Evolutionary conservation across 2,888 invertebrate species (phyloP).

Genomic region (Tachina fera): DNA sequence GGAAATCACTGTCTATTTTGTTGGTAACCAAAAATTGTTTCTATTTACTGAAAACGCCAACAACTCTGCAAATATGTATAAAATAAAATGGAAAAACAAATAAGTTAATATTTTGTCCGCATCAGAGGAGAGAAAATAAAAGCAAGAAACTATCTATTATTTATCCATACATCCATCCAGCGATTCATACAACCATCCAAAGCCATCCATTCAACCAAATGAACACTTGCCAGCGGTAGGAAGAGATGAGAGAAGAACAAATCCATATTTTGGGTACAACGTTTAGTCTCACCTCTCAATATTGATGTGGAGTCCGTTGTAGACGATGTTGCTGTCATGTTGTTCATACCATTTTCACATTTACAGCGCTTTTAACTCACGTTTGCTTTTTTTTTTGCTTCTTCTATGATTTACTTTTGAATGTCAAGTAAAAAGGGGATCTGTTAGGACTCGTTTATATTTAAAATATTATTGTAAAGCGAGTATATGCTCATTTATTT

Average conservation of each 20-base stretch:
- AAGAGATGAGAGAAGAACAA: constrained; percentile 14
- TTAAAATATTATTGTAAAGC: constrained; percentile 35
- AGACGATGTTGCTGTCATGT: constrained; percentile 48
- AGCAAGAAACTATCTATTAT: constrained; percentile 72
- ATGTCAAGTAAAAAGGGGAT: constrained; percentile 38
- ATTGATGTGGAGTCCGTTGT: constrained; percentile 1
- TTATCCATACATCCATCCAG: constrained; percentile 59
- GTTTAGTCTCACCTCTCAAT: constrained; percentile 54
- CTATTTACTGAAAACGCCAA: constrained; percentile 46
- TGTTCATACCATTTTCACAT: constrained; percentile 42
- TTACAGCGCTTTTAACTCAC: constrained; percentile 9
- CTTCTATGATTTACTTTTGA: constrained; percentile 16
- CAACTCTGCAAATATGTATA: constrained; percentile 51
- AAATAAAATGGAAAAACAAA: constrained; percentile 69
- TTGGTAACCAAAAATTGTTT: constrained; percentile 62
- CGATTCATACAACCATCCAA: constrained; percentile 35
- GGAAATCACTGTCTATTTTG: constrained; percentile 70
- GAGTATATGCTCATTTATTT: constrained; percentile 47
- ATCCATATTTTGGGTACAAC: constrained; percentile 38
- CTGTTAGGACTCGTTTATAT: constrained; percentile 36
- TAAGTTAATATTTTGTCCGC: constrained; percentile 75
- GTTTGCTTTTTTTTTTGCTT: neutral
- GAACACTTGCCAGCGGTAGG: neutral
- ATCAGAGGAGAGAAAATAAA: constrained; percentile 71
- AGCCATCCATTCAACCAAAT: constrained; percentile 48